Base-by-base conservation (phyloP, 2,797 vertebrate species). In the Sebastiscus tertius region DNA sequence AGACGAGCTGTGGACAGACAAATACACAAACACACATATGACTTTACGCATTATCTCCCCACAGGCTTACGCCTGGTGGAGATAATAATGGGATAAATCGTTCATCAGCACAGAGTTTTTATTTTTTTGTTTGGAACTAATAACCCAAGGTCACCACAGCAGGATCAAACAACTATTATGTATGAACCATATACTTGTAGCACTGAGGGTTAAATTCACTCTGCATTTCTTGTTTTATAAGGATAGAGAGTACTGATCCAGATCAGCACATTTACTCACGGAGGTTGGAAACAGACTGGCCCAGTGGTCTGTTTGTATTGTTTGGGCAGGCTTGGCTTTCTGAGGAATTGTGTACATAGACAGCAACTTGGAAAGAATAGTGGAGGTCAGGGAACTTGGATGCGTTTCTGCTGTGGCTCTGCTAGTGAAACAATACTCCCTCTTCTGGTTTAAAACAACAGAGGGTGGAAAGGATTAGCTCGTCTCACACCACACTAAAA, bases 361-460 rank as follows among this genome's bases (percentile, higher is more conserved):
- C 33, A 52, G 16, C 24, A 39, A 72, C 62, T 52, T 49, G 16
- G 12, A 56, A 68, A 6, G 29, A 79, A 13, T 5, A 64, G 46
- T 1, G 4, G 29, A 52, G 71, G 73, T 78, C 67, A 79, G 78
- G 46, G 72, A 75, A 69, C 61, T 18, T 18, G 68, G 72, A 58
- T 80, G 24, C 46, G 66, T 64, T 59, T 69, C 49, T 80, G 72
- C 71, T 59, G n/a, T 18, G 20, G 49, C 60, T 80, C 64, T 63
- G 68, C 59, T 13, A 12, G 59, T 75, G 72, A 79, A 83, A 84
- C 77, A 79, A 78, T 70, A 49, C 81, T 83, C 79, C 85, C 85
- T 79, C 85, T 82, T 63, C 85, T 81, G 81, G 79, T 73, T 69
- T 74, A 16, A 72, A 72, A 70, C 60, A 60, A 68, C 72, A 9